These are phyloP conservation scores for Drosophila bocki DNA, from an alignment of 1,140 invertebrate genomes.

Conservation along the genomic window DNA sequence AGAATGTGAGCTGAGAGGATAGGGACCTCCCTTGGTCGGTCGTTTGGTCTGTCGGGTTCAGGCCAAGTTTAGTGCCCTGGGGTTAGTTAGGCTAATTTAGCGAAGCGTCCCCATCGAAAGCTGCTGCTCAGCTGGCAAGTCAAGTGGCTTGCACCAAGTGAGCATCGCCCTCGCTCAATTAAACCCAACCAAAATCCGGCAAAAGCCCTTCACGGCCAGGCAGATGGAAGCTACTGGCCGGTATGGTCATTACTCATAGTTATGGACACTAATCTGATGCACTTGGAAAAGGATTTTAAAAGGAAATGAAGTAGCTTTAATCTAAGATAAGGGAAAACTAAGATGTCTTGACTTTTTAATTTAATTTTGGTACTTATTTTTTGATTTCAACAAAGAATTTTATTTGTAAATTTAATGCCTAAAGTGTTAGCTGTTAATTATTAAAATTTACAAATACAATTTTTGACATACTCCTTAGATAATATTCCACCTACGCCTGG, in stretches of 20 bases:
- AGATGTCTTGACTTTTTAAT: neutral
- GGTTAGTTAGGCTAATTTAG: constrained; percentile 62
- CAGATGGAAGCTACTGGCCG: constrained; percentile 13
- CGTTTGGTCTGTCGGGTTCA: neutral
- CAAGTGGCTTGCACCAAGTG: constrained; percentile 40
- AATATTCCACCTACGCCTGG: too few species aligned
- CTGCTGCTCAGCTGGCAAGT: constrained; percentile 31
- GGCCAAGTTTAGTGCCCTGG: constrained; percentile 37
- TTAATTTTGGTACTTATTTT: too few species aligned
- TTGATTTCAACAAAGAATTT: neutral
- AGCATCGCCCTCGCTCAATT: constrained; percentile 60
- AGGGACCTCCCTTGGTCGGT: neutral
- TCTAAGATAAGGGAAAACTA: neutral
- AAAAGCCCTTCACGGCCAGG: constrained; percentile 21
- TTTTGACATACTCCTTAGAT: neutral
- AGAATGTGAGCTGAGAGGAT: constrained; percentile 31
- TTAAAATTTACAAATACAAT: neutral
- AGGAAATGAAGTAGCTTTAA: too few species aligned
- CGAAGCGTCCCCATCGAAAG: constrained; percentile 19
- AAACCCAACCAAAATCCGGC: constrained; percentile 42
- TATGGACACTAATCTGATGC: constrained; percentile 39
- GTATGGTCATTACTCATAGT: constrained; percentile 31
- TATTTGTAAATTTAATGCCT: neutral
- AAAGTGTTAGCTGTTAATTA: neutral
- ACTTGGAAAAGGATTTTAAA: constrained; percentile 25